phyloP scores from a whole-genome alignment of 2,797 vertebrate genomes.

The Micropoecilia bifurca region DNA sequence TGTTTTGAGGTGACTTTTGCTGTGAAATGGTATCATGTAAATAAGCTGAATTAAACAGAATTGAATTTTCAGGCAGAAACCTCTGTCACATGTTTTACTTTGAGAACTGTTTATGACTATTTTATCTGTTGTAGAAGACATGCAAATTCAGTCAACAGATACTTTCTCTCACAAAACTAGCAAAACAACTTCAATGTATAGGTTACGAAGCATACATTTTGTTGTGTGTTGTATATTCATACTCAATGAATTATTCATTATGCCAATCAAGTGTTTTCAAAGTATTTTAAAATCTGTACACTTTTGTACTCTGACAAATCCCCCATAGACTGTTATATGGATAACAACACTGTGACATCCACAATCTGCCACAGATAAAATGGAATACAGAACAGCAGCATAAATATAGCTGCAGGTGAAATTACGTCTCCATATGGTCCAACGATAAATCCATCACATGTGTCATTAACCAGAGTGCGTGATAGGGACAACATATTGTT shows the following conservation, averaged over 20 bases:
- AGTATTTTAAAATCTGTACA: background rate
- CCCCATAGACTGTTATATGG: background rate
- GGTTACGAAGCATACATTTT: conserved; percentile 15
- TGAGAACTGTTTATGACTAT: conserved; percentile 16
- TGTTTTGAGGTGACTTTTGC: background rate
- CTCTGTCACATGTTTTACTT: conserved; percentile 25
- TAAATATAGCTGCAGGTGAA: conserved; percentile 8
- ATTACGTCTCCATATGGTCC: conserved; percentile 19
- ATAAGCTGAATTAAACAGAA: background rate
- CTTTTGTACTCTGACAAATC: background rate
- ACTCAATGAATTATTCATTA: conserved; percentile 9
- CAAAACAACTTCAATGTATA: conserved; percentile 12
- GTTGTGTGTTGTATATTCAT: background rate
- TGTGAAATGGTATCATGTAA: background rate
- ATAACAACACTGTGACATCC: background rate
- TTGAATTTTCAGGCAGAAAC: conserved; percentile 1
- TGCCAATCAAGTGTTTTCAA: conserved; percentile 4
- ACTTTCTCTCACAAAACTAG: conserved; percentile 22
- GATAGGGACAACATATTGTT: conserved; percentile 4
- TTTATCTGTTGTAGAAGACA: conserved; percentile 46
- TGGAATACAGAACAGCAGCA: background rate
- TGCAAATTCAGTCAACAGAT: conserved; percentile 33
- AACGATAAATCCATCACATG: conserved; percentile 21
- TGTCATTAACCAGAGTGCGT: conserved; percentile 10
- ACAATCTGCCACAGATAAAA: background rate